phyloP scores from a whole-genome alignment of 2,888 invertebrate genomes.

The Oithona nana region DNA sequence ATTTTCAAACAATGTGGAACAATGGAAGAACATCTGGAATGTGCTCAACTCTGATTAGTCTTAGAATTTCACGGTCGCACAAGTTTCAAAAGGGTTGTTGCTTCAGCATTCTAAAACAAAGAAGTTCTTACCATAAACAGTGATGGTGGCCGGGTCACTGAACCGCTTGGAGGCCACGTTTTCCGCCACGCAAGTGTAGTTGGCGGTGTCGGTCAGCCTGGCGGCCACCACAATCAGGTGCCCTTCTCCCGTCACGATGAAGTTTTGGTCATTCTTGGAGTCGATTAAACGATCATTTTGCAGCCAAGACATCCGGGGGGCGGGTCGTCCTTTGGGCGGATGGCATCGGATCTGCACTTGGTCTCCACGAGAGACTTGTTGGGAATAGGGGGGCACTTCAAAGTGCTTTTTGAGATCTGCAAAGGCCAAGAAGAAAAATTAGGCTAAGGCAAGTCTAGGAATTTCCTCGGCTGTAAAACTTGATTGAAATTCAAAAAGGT shows the following conservation, averaged over 20 bases:
- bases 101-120: no score
- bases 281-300: neutral
- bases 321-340: conserved; percentile 67
- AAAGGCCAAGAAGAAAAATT: neutral
- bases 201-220: conserved; percentile 68
- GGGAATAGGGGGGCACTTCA: conserved; percentile 57
- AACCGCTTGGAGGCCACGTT: conserved; percentile 69
- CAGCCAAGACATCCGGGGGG: conserved; percentile 43
- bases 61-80: no score
- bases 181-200: conserved; percentile 87
- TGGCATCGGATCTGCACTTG: conserved; percentile 68
- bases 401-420: conserved; percentile 77
- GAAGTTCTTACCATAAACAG: conserved; percentile 85
- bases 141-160: conserved; percentile 64
- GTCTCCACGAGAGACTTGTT: conserved; percentile 58
- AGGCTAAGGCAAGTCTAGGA: no score
- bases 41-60: no score
- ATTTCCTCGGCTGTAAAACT: no score
- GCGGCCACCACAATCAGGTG: conserved; percentile 58
- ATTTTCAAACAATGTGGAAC: no score
- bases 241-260: conserved; percentile 29
- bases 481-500: no score
- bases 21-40: no score
- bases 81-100: no score
- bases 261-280: conserved; percentile 5